Evolutionary conservation across 2,113 vertebrate species (phyloP), one percentile per base, ranked within the genome.

Genomic region (Lucifuga dentata): DNA sequence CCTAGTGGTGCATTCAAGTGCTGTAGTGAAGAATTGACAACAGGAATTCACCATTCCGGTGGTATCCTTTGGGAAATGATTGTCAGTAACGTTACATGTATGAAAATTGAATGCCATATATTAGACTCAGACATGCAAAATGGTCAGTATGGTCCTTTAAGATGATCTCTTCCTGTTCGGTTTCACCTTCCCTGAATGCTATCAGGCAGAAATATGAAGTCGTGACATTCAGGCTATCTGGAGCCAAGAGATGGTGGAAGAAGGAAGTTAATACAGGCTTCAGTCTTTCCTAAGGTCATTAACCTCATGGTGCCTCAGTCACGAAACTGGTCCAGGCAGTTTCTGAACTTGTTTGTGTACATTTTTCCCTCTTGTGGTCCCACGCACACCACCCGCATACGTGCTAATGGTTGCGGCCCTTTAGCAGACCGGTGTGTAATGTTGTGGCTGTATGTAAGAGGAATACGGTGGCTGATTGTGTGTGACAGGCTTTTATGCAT

Each of bases 311-410:
- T 19, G 58, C n/a, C 10, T 33, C 20, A 3, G 10, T 51, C 44
- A 15, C 6, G 39, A 79, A 88, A 86, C 80, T 67, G 36, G 86
- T 73, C 61, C 9, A 63, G 17, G 60, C 19, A 74, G 76, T 81
- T 71, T 45, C 11, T 16, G 1, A 53, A 81, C 85, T 32, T 5
- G 75, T 81, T 61, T 55, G 65, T 68, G 35, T 8, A 10, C 83
- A 76, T 83, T 78, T 60, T 43, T 33, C 29, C 6, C 15, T 33
- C 6, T 15, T 35, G 11, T 53, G 46, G 20, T 78, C 40, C 19
- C 26, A 24, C 55, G 9, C 56, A 32, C 60, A 67, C 68, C 70
- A 32, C 48, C 24, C 15, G 0, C 33, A 38, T 43, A 55, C 70
- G 20, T 8, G 2, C 46, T 19, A 0, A 1, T 21, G 40, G n/a